Percentiles rank a stretch among this genome's conserved stretches.
Conservation (phyloP, 2,113 vertebrate species). For the Coracopsis vasa region DNA sequence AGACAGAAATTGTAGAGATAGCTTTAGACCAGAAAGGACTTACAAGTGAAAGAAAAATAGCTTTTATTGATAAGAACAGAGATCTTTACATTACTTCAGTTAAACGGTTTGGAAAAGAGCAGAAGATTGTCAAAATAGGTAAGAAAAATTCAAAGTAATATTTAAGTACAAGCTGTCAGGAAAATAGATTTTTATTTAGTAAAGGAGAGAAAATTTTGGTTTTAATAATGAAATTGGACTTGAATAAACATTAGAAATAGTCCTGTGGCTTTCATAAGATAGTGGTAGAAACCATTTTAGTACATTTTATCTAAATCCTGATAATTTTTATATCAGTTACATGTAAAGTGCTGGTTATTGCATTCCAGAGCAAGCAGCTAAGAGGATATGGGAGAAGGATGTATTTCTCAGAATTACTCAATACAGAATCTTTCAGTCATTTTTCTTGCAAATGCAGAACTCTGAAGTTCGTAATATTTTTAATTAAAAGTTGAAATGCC, state of each 20-base stretch:
- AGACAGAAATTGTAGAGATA: conserved; percentile 92
- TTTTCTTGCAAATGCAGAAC: background rate
- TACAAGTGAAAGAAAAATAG: conserved; percentile 88
- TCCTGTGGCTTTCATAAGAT: background rate
- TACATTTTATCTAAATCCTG: background rate
- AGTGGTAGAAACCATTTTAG: background rate
- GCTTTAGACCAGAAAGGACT: conserved; percentile 92
- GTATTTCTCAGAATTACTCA: background rate
- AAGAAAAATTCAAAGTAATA: conserved; percentile 32
- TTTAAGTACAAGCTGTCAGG: background rate
- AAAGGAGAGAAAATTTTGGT: background rate
- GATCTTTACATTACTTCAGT: conserved; percentile 91
- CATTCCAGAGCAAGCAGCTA: background rate
- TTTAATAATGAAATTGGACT: background rate
- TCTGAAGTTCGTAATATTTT: background rate
- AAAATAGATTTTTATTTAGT: background rate
- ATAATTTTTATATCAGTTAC: background rate
- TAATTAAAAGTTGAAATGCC: background rate
- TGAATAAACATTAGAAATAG: background rate
- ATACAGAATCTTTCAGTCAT: background rate
- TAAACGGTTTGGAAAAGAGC: conserved; percentile 86
- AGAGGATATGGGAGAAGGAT: background rate
- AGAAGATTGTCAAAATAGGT: conserved; percentile 93
- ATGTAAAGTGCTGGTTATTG: background rate
- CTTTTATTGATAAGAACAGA: conserved; percentile 94